Percentiles rank a stretch among this genome's conserved stretches.
Evolutionary conservation across 2,888 invertebrate genomes (phyloP).

Genomic region (Germaria angustata): DNA sequence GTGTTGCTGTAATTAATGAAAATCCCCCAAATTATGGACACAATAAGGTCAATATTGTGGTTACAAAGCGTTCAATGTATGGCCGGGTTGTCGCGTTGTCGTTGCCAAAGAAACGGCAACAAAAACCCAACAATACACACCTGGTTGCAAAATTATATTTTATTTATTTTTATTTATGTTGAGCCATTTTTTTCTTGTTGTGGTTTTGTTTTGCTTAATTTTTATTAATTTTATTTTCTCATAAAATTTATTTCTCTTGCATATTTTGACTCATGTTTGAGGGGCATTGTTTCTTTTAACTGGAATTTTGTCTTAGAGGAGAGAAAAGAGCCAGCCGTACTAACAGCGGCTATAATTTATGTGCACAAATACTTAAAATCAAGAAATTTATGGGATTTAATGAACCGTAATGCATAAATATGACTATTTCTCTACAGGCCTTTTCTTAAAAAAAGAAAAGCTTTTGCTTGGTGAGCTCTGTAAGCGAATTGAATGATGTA

Average conservation of each 20-base stretch:
- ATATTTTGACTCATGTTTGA: constrained; percentile 60
- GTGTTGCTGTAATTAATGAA: constrained; percentile 63
- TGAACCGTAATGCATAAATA: constrained; percentile 54
- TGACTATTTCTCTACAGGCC: neutral
- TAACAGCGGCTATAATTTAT: constrained; percentile 57
- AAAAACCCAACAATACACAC: constrained; percentile 46
- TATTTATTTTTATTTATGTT: constrained; percentile 37
- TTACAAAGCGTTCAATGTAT: constrained; percentile 8
- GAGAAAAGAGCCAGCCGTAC: neutral
- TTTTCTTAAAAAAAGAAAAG: neutral
- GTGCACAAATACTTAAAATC: constrained; percentile 51
- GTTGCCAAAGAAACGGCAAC: neutral
- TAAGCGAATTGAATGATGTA: neutral
- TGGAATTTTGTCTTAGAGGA: constrained; percentile 39
- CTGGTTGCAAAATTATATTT: constrained; percentile 60
- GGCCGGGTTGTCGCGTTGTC: neutral
- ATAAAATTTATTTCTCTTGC: constrained; percentile 19
- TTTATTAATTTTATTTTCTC: constrained; percentile 20
- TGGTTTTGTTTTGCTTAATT: too few relatives aligned
- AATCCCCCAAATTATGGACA: constrained; percentile 65
- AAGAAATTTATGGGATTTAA: constrained; percentile 56
- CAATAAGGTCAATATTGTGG: constrained; percentile 63
- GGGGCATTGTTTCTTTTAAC: constrained; percentile 55
- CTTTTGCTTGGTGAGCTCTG: neutral
- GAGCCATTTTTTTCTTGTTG: neutral